phyloP scores from a whole-genome alignment of 2,113 vertebrate genomes.

The Pseudorectes ferrugineus region DNA sequence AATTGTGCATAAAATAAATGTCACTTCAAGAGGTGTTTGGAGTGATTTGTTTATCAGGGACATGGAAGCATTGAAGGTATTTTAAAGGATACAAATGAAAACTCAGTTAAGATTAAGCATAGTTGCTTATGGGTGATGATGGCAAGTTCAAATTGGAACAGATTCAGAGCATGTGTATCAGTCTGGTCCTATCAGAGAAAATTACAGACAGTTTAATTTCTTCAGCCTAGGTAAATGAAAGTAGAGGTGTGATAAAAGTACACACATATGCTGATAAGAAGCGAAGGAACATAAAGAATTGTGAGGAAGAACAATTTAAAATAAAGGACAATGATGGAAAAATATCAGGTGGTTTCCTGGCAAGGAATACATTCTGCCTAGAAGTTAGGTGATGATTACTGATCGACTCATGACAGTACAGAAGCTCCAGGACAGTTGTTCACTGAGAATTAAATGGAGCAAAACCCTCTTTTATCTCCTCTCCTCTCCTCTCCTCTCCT shows the following conservation, averaged over 20 bases:
- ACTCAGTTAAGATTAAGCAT: neutral
- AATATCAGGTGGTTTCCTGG: neutral
- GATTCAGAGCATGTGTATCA: neutral
- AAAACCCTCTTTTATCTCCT: neutral
- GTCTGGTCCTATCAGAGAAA: neutral
- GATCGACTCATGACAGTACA: neutral
- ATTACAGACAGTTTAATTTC: neutral
- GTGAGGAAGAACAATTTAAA: neutral
- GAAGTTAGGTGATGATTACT: neutral
- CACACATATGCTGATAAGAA: neutral
- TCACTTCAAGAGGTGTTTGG: neutral
- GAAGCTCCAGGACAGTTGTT: neutral
- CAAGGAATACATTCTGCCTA: neutral
- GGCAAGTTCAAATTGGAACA: neutral
- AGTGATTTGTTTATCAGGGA: neutral
- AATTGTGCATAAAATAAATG: neutral
- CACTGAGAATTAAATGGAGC: neutral
- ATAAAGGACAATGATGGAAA: neutral
- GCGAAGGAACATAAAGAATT: fast-evolving
- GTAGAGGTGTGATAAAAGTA: neutral
- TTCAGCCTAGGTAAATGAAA: neutral
- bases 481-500: too few species aligned
- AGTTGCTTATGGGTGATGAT: neutral
- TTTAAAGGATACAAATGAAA: neutral
- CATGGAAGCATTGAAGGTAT: neutral